Conservation (phyloP, 2,888 invertebrate species). For the Gastracanthus pulcherrimus region DNA sequence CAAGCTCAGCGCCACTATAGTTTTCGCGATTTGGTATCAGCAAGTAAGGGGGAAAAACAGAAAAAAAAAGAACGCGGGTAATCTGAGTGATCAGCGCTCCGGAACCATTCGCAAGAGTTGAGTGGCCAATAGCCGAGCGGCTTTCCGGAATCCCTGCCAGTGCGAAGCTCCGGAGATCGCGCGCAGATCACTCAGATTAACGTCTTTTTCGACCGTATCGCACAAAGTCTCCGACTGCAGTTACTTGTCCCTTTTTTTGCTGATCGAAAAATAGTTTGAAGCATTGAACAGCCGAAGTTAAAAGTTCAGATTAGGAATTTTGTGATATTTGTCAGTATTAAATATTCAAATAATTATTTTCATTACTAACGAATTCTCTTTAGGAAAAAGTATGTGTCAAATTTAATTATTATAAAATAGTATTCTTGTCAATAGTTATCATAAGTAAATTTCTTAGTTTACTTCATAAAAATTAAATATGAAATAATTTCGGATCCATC, state of each 20-base stretch:
- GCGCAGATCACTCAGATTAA: conserved; percentile 43
- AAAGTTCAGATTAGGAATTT: too few relatives aligned
- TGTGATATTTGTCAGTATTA: too few relatives aligned
- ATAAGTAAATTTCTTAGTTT: too few relatives aligned
- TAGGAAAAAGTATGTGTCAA: too few relatives aligned
- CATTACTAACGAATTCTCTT: too few relatives aligned
- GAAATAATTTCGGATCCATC: too few relatives aligned
- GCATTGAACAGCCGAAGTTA: not conserved
- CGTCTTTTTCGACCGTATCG: conserved; percentile 33
- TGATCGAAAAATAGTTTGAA: conserved; percentile 10
- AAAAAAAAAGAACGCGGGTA: conserved; percentile 15
- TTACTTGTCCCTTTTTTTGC: not conserved
- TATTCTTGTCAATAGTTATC: too few relatives aligned
- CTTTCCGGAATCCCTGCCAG: conserved; percentile 22
- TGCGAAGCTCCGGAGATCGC: conserved; percentile 12
- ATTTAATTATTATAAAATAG: too few relatives aligned
- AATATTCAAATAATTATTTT: too few relatives aligned
- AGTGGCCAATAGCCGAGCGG: conserved; percentile 35
- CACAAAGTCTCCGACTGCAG: not conserved
- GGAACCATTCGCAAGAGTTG: conserved; percentile 28
- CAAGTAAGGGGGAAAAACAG: not conserved
- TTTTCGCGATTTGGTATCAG: not conserved
- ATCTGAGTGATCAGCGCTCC: conserved; percentile 43
- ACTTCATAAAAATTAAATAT: too few relatives aligned
- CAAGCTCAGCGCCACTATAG: not conserved